These are phyloP conservation scores for Anarhynchus alexandrinus DNA, from an alignment of 2,113 vertebrate species.

Conservation along the genomic window DNA sequence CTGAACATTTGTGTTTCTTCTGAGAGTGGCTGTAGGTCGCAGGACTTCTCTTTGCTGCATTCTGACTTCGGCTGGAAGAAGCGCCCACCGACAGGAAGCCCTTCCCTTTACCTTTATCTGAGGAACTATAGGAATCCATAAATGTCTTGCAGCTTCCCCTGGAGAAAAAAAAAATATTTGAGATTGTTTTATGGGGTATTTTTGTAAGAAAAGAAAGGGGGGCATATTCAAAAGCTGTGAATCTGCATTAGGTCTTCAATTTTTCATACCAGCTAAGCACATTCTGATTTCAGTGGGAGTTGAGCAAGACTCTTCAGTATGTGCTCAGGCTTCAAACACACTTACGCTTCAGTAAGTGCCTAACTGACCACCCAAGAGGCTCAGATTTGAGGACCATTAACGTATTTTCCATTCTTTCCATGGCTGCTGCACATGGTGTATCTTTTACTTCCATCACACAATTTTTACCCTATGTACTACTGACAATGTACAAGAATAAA, in stretches of 20 bases:
- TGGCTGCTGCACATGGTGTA: background rate
- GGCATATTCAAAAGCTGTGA: background rate
- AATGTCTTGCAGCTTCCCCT: constrained; percentile 93
- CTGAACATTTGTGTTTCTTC: constrained; percentile 92
- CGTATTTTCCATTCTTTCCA: background rate
- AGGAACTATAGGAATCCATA: constrained; percentile 83
- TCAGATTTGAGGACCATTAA: background rate
- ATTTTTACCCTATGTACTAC: background rate
- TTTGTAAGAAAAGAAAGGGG: background rate
- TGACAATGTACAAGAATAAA: background rate
- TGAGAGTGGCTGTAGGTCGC: constrained; percentile 80
- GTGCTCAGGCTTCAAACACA: background rate
- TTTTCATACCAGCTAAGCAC: background rate
- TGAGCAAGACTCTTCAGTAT: background rate
- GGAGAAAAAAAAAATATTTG: constrained; percentile 42
- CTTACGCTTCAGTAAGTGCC: background rate
- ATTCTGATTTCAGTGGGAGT: background rate
- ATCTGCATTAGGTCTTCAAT: background rate
- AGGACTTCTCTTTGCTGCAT: constrained; percentile 83
- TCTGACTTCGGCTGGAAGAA: constrained; percentile 77
- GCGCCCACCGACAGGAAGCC: constrained; percentile 82
- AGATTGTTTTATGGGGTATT: background rate
- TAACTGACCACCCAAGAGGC: background rate
- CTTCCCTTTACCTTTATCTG: constrained; percentile 95
- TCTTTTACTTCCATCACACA: background rate